Conservation (phyloP, 2,888 invertebrate genomes). For the Lydus trimaculatus region DNA sequence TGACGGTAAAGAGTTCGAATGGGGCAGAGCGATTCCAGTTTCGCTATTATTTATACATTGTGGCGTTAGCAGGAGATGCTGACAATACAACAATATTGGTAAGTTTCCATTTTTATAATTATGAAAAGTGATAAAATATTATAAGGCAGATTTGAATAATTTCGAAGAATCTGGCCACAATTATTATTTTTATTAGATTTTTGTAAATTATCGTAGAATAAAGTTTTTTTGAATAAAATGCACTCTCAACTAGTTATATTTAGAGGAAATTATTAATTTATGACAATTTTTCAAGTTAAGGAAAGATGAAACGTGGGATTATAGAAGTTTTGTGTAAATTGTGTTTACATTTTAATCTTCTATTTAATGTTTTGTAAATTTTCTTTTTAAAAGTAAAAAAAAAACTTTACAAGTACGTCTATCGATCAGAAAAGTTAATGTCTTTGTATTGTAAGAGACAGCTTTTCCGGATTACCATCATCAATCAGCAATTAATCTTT, state of each 20-base stretch:
- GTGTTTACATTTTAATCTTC: neutral
- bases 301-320: neutral
- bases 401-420: too few species aligned
- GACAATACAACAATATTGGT: conserved; percentile 32
- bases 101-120: conserved; percentile 22
- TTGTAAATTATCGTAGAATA: too few species aligned
- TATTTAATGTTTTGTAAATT: neutral
- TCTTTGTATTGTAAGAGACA: neutral
- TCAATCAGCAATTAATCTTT: neutral
- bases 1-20: conserved; percentile 49
- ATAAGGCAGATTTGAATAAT: too few species aligned
- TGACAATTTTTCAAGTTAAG: neutral
- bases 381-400: neutral
- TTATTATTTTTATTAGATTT: too few species aligned
- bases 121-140: too few species aligned
- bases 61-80: conserved; percentile 58
- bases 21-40: conserved; percentile 66
- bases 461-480: neutral
- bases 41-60: conserved; percentile 63
- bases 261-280: neutral
- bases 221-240: too few species aligned
- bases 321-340: neutral
- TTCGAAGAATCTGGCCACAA: too few species aligned
- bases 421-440: neutral
- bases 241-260: too few species aligned